phyloP scores from a whole-genome alignment of 2,113 vertebrate species.

The Typhlomys cinereus region DNA sequence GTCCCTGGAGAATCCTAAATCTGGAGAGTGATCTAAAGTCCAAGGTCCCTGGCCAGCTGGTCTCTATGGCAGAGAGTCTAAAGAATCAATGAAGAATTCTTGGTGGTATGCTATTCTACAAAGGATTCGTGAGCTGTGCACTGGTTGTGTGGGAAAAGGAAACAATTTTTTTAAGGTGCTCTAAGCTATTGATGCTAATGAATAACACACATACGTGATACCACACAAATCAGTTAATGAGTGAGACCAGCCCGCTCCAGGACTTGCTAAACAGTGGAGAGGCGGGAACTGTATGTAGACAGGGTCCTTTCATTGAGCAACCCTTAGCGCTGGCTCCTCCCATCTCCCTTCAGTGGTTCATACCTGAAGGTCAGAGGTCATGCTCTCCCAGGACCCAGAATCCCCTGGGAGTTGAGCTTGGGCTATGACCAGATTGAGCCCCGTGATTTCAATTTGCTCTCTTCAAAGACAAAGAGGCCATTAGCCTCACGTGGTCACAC shows the following conservation, averaged over 20 bases:
- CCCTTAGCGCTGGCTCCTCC: accelerated
- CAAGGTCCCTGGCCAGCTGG: background rate
- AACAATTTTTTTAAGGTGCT: background rate
- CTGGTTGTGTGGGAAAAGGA: background rate
- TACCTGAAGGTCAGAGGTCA: background rate
- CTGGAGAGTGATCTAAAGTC: background rate
- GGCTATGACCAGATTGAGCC: background rate
- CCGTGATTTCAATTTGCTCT: conserved; percentile 19
- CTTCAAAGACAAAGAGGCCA: background rate
- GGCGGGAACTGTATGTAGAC: background rate
- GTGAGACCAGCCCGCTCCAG: background rate
- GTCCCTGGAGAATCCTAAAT: background rate
- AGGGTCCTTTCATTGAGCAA: no score
- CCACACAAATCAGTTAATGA: background rate
- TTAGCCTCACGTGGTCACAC: conserved; percentile 11
- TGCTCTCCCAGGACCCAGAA: background rate
- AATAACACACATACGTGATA: background rate
- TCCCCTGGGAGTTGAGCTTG: background rate
- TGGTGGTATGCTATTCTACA: background rate
- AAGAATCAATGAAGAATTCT: background rate
- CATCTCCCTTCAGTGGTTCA: background rate
- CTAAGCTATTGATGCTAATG: background rate
- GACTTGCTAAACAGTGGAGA: background rate
- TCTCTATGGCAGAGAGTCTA: background rate
- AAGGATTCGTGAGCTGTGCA: background rate